Base-by-base conservation (phyloP, 2,888 invertebrate genomes). In the Dione vanillae region DNA sequence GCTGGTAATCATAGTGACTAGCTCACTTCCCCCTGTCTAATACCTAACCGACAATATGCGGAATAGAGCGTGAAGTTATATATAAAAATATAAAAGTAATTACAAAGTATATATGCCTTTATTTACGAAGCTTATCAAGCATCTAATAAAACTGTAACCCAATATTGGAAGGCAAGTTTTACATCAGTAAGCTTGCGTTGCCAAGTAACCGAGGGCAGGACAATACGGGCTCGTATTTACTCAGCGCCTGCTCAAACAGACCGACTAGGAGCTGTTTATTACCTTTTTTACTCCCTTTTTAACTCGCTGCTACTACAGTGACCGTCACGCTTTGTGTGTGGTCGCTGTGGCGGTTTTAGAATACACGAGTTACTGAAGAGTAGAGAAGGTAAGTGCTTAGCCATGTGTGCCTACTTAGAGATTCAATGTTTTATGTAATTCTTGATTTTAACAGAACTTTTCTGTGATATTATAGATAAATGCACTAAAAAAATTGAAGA, bases 201-300 rank as follows among this genome's bases (percentile, higher is more conserved):
- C 64, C 64, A 51, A 64, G 64, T 49, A 64, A 64, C 64, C 64
- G 49, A 40, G 64, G 35, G 64, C 49, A 62, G 69, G 72, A 70
- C 72, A 72, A 67, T 67, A 45, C 72, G 37, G 41, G 62, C 70
- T 20, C 67, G 64, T 72, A 70, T 74, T 71, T 73, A 70, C 69
- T 54, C 72, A 64, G 58, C 61, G 71, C 74, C 74, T 74, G 74
- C 72, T 65, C 71, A 74, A 74, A 74, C 74, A 74, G 62, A 69
- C 71, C 71, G 71, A 69, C 73, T 74, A 65, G 73, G 56, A 74
- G 73, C 73, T 66, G 69, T 73, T 73, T 67, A 67, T 71, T 69
- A 64, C 58, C 71, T 69, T 71, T 74, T 72, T 74, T 71, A 67
- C 59, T 61, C 65, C 52, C 59, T 65, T 58, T 56, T 54, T 59